phyloP scores from a whole-genome alignment of 2,797 vertebrate genomes.

The Anguilla anguilla region DNA sequence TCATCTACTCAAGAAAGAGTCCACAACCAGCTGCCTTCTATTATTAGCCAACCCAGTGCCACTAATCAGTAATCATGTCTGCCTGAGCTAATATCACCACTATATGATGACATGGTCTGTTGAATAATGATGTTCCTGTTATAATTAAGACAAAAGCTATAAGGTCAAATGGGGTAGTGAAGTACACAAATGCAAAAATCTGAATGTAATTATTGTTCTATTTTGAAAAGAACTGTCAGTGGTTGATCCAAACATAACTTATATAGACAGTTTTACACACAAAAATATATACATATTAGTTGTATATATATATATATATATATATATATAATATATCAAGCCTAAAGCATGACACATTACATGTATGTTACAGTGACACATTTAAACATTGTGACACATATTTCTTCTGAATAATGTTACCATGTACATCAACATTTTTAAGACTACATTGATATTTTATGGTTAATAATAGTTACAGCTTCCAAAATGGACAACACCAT shows the following conservation, averaged over 20 bases:
- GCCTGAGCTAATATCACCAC: background rate
- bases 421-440: no score
- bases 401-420: no score
- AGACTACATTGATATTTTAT: no score
- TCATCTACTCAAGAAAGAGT: constrained; percentile 9
- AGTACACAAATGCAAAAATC: background rate
- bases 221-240: background rate
- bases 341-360: no score
- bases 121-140: constrained; percentile 4
- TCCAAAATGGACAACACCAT: no score
- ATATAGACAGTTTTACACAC: background rate
- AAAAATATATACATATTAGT: no score
- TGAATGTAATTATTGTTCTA: background rate
- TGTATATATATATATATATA: no score
- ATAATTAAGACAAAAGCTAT: background rate
- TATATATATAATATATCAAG: no score
- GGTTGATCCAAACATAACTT: background rate
- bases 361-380: no score
- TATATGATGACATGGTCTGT: constrained; percentile 8
- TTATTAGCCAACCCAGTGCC: background rate
- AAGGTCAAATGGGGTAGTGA: background rate
- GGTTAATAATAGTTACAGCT: no score
- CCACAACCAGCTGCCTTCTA: background rate
- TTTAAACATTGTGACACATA: no score
- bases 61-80: constrained; percentile 3